Evolutionary conservation across 2,113 vertebrate genomes (phyloP).

Genomic region (Spea bombifrons): DNA sequence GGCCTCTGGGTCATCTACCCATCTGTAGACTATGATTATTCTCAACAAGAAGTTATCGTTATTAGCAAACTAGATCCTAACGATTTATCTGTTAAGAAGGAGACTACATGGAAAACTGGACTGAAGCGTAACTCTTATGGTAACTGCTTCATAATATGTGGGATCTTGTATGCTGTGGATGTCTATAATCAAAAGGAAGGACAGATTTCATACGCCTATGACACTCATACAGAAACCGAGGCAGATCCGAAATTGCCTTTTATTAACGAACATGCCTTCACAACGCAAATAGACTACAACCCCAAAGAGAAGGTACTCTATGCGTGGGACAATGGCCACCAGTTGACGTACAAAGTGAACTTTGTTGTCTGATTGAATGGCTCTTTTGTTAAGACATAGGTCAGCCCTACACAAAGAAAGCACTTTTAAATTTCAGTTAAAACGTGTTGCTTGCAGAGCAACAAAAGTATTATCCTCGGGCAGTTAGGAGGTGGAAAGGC

Average conservation of each 20-base stretch:
- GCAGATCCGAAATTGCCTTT: conserved; percentile 84
- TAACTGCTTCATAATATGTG: conserved; percentile 96
- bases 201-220: conserved; percentile 87
- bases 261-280: conserved; percentile 82
- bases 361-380: conserved; percentile 76
- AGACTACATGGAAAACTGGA: conserved; percentile 89
- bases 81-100: conserved; percentile 84
- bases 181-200: conserved; percentile 85
- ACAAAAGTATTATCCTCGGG: conserved; percentile 34
- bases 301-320: conserved; percentile 92
- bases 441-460: conserved; percentile 36
- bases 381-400: conserved; percentile 26
- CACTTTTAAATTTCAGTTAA: conserved; percentile 37
- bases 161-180: conserved; percentile 89
- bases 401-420: conserved; percentile 31
- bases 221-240: conserved; percentile 89
- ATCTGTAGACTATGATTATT: conserved; percentile 76
- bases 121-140: conserved; percentile 86
- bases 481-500: conserved; percentile 15
- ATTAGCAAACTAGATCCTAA: conserved; percentile 86
- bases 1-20: conserved; percentile 98
- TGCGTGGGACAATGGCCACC: conserved; percentile 96
- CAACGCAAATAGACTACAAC: conserved; percentile 96
- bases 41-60: conserved; percentile 85
- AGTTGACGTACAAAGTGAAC: conserved; percentile 83